Base-by-base conservation (phyloP, 2,113 vertebrate genomes). In the Falco punctatus region DNA sequence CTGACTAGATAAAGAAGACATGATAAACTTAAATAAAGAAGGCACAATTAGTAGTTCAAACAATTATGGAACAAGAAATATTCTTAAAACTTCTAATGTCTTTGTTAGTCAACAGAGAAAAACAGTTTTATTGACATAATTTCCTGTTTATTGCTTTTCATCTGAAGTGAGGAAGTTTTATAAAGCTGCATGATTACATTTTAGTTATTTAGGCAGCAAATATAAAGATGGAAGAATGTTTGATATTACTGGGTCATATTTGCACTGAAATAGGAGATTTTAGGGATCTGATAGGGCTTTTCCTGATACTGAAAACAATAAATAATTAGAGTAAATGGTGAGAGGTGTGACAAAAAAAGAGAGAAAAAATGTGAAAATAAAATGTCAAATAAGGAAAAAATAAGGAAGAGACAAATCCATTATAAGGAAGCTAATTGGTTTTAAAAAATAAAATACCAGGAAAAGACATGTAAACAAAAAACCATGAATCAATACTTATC, bases 21-120 rank as follows among this genome's bases (percentile, higher is more conserved):
- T 19, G 15, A 52, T 61, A 42, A 81, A 32, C 13, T 58, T 57
- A 65, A 51, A 10, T 61, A 75, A 55, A 62, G 52, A 81, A 55
- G 12, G 5, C 9, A 64, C 16, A 13, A 52, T 61, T 59, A 90
- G 5, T 22, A 64, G 44, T 55, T 62, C 22, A 71, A 79, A 44
- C 0, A 3, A 38, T 28, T 38, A 23, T 2, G 6, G 17, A 64
- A 54, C 2, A 62, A 51, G 15, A 87, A 51, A 28, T 1, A 74
- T 93, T 30, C 33, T 62, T 18, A 58, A 71, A 54, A 70, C 9
- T 88, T 74, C 27, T 54, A 46, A 52, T 74, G 26, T 44, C 4
- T 28, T 58, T 81, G 24, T 42, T 20, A 73, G 40, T 40, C n/a
- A 61, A 78, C 48, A 73, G 9, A 0, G n/a, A 92, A 65, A 11